Conservation (phyloP, 2,113 vertebrate species). For the Fregata magnificens region DNA sequence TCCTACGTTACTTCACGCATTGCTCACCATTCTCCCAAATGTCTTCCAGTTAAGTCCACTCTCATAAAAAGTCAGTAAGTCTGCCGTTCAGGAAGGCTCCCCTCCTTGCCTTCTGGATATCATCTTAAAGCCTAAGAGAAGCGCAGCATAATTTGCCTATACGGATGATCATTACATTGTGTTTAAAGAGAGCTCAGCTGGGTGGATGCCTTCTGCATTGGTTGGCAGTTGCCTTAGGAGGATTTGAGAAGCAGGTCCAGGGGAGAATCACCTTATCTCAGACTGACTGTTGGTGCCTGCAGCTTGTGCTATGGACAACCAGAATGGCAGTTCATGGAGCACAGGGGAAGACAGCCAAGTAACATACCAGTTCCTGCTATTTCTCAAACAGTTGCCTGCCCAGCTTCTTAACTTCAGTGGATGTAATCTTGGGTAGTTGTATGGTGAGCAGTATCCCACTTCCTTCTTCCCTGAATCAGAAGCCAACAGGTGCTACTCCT, state of each 20-base stretch:
- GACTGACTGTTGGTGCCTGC: background rate
- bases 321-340: background rate
- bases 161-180: background rate
- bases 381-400: background rate
- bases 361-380: background rate
- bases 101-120: background rate
- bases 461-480: background rate
- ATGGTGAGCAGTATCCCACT: background rate
- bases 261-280: background rate
- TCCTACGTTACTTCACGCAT: background rate
- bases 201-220: background rate
- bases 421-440: background rate
- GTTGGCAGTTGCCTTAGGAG: background rate
- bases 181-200: background rate
- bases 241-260: background rate
- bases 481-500: background rate
- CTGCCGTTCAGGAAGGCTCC: background rate
- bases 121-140: background rate
- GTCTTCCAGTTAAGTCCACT: background rate
- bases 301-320: background rate
- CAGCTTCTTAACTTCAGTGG: background rate
- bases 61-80: background rate
- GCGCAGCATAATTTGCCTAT: background rate
- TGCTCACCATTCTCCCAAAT: background rate
- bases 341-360: background rate